Evolutionary conservation across 2,888 invertebrate species (phyloP).

Genomic region (Cataglyphis rosenhaueri): DNA sequence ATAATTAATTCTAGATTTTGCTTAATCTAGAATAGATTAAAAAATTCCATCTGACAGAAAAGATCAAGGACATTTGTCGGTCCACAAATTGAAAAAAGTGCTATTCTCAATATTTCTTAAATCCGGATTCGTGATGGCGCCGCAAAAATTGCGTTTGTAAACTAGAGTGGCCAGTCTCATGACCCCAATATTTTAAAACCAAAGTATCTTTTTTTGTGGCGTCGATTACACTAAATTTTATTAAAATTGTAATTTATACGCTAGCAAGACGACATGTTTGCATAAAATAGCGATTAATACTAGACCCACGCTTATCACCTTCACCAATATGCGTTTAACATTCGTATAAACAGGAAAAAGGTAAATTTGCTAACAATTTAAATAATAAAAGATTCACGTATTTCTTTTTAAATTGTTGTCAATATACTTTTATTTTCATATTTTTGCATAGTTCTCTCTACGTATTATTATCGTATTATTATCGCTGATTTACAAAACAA

Average conservation of each 20-base stretch:
- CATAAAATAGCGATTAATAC: slow-evolving; percentile 35
- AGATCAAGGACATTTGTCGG: slow-evolving; percentile 36
- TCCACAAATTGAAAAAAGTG: neutral
- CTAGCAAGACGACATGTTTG: slow-evolving; percentile 8
- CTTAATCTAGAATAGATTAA: neutral
- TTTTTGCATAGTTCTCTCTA: neutral
- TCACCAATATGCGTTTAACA: neutral
- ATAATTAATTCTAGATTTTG: neutral
- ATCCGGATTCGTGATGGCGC: neutral
- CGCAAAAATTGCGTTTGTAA: slow-evolving; percentile 4
- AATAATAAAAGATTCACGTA: neutral
- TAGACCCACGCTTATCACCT: neutral
- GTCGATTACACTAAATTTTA: slow-evolving; percentile 12
- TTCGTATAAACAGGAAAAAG: neutral
- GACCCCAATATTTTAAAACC: neutral
- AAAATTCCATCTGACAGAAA: neutral
- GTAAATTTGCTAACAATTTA: slow-evolving; percentile 5
- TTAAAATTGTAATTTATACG: slow-evolving; percentile 6
- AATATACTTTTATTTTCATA: neutral
- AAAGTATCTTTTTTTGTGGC: neutral
- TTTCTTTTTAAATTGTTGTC: neutral
- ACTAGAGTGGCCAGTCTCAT: neutral
- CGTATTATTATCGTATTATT: neutral
- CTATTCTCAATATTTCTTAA: neutral
- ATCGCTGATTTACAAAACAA: neutral